phyloP scores from a whole-genome alignment of 2,888 invertebrate species.

The Andrena camellia region DNA sequence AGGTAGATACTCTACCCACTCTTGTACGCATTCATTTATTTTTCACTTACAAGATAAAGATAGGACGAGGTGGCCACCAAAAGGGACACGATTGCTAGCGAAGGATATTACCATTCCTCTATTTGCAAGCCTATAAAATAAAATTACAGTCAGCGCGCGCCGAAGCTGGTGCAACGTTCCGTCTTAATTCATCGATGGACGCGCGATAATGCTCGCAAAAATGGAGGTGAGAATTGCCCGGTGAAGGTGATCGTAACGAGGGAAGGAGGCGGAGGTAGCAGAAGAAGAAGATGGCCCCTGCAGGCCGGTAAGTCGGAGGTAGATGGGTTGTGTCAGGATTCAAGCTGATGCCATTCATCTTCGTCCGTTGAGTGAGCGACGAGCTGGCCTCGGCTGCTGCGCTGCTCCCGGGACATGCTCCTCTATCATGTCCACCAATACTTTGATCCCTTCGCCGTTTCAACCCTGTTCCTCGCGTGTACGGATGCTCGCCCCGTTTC shows the following conservation, averaged over 20 bases:
- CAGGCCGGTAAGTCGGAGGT: constrained; percentile 71
- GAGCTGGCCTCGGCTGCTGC: constrained; percentile 57
- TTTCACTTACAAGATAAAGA: not conserved
- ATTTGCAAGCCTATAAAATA: not conserved
- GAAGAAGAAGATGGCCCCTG: constrained; percentile 63
- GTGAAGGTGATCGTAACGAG: constrained; percentile 30
- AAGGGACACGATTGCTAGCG: not conserved
- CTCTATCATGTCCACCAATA: constrained; percentile 75
- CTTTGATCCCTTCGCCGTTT: constrained; percentile 56
- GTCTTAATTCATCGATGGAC: constrained; percentile 36
- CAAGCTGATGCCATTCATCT: constrained; percentile 77
- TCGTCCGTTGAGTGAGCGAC: constrained; percentile 73
- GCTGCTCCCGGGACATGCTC: constrained; percentile 61
- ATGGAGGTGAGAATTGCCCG: constrained; percentile 42
- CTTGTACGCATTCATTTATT: not conserved
- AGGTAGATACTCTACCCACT: no score
- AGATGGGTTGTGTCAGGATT: constrained; percentile 76
- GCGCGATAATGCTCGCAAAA: constrained; percentile 24
- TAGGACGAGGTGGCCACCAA: no score
- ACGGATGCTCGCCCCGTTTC: constrained; percentile 43
- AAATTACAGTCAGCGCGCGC: constrained; percentile 9
- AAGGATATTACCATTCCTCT: not conserved
- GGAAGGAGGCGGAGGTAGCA: not conserved
- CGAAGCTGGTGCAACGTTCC: not conserved
- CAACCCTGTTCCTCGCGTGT: constrained; percentile 24